Evolutionary conservation across 1,140 invertebrate genomes (phyloP).

Genomic region (Copidosoma floridanum): DNA sequence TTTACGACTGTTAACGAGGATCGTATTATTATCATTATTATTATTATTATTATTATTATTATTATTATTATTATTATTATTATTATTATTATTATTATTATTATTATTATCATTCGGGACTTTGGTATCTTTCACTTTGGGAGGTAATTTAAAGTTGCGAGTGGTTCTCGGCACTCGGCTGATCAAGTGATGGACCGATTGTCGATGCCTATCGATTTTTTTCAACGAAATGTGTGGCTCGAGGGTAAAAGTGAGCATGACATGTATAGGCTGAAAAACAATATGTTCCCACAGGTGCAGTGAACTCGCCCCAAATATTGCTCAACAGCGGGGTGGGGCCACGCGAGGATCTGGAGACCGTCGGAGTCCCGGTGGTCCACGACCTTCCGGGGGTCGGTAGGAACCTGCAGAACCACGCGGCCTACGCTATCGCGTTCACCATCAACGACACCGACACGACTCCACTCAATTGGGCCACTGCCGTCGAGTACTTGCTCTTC

Average conservation of each 20-base stretch:
- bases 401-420: constrained; percentile 87
- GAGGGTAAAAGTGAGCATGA: too few relatives aligned
- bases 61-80: too few relatives aligned
- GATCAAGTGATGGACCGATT: too few relatives aligned
- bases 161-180: background rate
- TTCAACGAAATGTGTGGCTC: too few relatives aligned
- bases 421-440: constrained; percentile 72
- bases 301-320: constrained; percentile 81
- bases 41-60: too few relatives aligned
- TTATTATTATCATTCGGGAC: too few relatives aligned
- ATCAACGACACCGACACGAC: constrained; percentile 81
- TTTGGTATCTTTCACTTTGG: too few relatives aligned
- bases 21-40: too few relatives aligned
- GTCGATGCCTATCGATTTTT: too few relatives aligned
- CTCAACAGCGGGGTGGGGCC: constrained; percentile 81
- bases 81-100: too few relatives aligned
- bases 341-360: constrained; percentile 65
- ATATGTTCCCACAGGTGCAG: constrained; percentile 57
- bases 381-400: constrained; percentile 80
- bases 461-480: constrained; percentile 82
- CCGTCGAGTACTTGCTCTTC: constrained; percentile 82
- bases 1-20: too few relatives aligned
- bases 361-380: constrained; percentile 67
- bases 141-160: constrained; percentile 22
- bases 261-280: too few relatives aligned